A percentile compares a stretch with the other conserved stretches of the same genome.
phyloP scores from a whole-genome alignment of 2,113 vertebrate genomes.

The Serilophus lunatus region DNA sequence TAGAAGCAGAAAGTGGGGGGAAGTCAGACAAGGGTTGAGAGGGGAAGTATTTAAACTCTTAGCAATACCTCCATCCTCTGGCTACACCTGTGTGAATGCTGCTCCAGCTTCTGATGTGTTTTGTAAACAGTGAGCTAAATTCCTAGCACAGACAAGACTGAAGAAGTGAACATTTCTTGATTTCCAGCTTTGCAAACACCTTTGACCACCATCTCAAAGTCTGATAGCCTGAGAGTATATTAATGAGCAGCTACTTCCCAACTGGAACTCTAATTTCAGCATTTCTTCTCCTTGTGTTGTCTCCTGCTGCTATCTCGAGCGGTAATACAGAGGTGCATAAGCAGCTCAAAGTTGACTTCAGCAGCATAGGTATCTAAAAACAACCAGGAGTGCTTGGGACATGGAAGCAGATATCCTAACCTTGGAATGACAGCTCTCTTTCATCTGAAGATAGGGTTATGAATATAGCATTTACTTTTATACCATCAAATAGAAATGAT shows the following conservation, averaged over 20 bases:
- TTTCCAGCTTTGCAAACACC: conserved; percentile 23
- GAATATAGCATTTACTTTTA: conserved; percentile 27
- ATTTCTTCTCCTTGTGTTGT: neutral
- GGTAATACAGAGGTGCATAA: neutral
- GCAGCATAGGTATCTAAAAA: neutral
- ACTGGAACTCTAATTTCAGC: neutral
- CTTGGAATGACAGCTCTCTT: conserved; percentile 11
- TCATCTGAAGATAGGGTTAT: neutral
- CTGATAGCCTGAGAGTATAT: neutral
- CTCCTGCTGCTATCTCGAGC: neutral
- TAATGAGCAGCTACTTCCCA: neutral
- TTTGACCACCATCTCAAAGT: conserved; percentile 6
- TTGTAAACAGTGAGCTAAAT: neutral
- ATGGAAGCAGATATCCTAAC: neutral
- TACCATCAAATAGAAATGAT: neutral
- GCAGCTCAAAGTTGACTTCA: neutral
- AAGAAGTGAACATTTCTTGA: neutral
- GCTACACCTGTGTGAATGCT: neutral
- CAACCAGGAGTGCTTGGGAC: neutral
- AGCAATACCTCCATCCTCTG: neutral
- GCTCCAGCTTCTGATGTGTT: neutral
- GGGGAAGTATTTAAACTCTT: neutral
- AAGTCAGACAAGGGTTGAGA: neutral
- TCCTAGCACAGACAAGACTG: neutral
- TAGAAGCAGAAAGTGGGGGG: neutral